Percentiles rank a stretch among this genome's conserved stretches.
phyloP scores from a whole-genome alignment of 2,888 invertebrate genomes.

The Bombyx huttoni region DNA sequence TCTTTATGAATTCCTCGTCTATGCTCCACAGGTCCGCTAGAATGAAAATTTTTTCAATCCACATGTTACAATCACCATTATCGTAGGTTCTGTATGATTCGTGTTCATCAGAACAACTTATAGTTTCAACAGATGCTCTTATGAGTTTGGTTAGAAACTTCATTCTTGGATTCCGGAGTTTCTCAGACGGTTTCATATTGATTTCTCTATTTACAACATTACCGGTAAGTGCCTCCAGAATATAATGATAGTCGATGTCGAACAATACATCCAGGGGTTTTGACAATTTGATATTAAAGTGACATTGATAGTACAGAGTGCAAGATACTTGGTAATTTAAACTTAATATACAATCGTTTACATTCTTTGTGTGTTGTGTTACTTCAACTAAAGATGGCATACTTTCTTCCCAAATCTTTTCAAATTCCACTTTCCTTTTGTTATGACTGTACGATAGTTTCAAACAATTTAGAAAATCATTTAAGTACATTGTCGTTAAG shows the following conservation, averaged over 20 bases:
- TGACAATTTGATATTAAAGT: slow-evolving; percentile 80
- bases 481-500: slow-evolving; percentile 58
- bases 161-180: slow-evolving; percentile 76
- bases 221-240: slow-evolving; percentile 60
- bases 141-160: slow-evolving; percentile 83
- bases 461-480: slow-evolving; percentile 50
- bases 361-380: slow-evolving; percentile 81
- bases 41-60: slow-evolving; percentile 81
- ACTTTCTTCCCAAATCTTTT: slow-evolving; percentile 78
- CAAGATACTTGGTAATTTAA: slow-evolving; percentile 86
- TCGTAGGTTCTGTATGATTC: slow-evolving; percentile 54
- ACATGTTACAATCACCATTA: slow-evolving; percentile 57
- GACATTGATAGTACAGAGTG: slow-evolving; percentile 83
- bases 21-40: slow-evolving; percentile 85
- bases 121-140: slow-evolving; percentile 80
- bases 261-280: slow-evolving; percentile 84
- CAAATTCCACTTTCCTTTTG: slow-evolving; percentile 60
- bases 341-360: slow-evolving; percentile 82
- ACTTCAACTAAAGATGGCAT: slow-evolving; percentile 81
- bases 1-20: slow-evolving; percentile 79
- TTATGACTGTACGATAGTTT: slow-evolving; percentile 41
- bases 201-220: slow-evolving; percentile 64
- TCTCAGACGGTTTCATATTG: slow-evolving; percentile 77
- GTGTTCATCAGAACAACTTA: slow-evolving; percentile 73
- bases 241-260: slow-evolving; percentile 78